Evolutionary conservation across 2,888 invertebrate species (phyloP), one percentile per base, ranked within the genome.

Genomic region (Lasioglossum morio): DNA sequence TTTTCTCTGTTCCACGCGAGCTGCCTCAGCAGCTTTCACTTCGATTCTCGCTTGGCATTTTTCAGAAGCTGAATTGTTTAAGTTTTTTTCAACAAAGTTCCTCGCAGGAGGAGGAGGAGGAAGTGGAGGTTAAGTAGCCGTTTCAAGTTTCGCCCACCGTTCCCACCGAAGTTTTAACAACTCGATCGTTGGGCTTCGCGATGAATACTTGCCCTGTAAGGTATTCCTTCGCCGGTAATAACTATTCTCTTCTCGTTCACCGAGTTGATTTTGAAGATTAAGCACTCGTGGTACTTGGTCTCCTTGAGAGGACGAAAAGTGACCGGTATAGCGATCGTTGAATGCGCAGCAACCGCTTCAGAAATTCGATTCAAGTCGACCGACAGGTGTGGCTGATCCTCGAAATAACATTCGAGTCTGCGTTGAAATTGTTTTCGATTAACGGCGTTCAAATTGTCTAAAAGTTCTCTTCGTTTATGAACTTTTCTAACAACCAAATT

Each of bases 141-240:
- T 69, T 69, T 69, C 69, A n/a, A 69, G 69, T 40, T 37, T 69
- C 34, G 34, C 37, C 23, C 23, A 23, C 37, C 12, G 23, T n/a
- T 2, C 40, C 5, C 48, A 63, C 27, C 46, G 30, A 82, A 79
- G 53, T 79, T 82, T 79, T 48, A 69, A 79, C 79, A 72, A 79
- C 63, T 66, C 43, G 40, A 72, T 72, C 60, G 72, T 30, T 12
- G 8, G 2, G 43, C 5, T 30, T 34, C 5, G 10, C 27, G 48
- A 4, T 4, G 37, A 48, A n/a, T n/a, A 73, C 60, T 80, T 86
- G 93, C 94, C 81, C 92, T 92, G 81, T 93, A 92, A 2, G 80
- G 87, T 30, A 95, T 95, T 19, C 97, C 97, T 95, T 96, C 96
- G 82, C 97, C 97, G 88, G 91, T 95, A 66, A 97, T 94, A 37